phyloP scores from a whole-genome alignment of 2,888 invertebrate species.

The Tenthredo notha region DNA sequence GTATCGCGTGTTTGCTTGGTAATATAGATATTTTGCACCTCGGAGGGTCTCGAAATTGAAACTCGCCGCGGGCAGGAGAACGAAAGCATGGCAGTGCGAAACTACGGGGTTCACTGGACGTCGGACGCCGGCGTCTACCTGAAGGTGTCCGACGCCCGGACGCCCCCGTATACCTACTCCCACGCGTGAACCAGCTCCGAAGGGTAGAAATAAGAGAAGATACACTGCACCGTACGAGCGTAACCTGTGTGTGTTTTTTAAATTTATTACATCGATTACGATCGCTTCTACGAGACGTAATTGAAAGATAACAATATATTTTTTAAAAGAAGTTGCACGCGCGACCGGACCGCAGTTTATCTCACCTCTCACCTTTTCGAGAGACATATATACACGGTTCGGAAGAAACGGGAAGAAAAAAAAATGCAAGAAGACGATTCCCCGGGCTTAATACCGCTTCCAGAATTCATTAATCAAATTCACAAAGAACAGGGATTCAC shows the following conservation, averaged over 20 bases:
- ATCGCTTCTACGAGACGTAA: conserved; percentile 46
- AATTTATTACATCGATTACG: conserved; percentile 51
- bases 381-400: neutral
- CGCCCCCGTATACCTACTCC: conserved; percentile 29
- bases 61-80: conserved; percentile 57
- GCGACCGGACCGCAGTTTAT: neutral
- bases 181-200: conserved; percentile 9
- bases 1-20: conserved; percentile 56
- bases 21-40: conserved; percentile 67
- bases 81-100: neutral
- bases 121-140: conserved; percentile 45
- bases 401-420: neutral
- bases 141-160: conserved; percentile 39
- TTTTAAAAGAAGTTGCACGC: conserved; percentile 19
- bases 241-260: conserved; percentile 24
- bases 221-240: neutral
- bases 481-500: conserved; percentile 33
- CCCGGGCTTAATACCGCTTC: neutral
- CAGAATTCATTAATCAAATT: conserved; percentile 41
- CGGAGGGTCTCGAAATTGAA: conserved; percentile 68
- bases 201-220: conserved; percentile 35
- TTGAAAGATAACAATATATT: conserved; percentile 55
- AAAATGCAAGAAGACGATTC: neutral
- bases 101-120: conserved; percentile 11
- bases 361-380: neutral